Base-by-base conservation (phyloP, 1,140 invertebrate species). In the Eumeta japonica region DNA sequence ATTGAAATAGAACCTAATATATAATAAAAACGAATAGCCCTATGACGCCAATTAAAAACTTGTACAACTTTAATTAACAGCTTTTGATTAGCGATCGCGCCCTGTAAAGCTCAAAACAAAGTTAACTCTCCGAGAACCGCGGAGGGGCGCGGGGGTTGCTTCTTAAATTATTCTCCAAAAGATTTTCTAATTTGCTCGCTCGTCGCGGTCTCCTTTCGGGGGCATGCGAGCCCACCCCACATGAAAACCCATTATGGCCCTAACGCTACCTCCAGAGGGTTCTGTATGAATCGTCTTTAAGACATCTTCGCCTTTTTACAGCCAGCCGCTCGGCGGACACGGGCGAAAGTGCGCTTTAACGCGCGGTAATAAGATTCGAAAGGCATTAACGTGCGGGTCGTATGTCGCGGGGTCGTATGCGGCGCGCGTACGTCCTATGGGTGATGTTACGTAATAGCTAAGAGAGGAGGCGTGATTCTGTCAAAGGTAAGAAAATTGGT, bases 401-500 rank as follows among this genome's bases (percentile, higher is more conserved):
- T 47, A 45, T 50, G 50, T 50, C 58, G 44, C 29, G 43, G 36
- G 42, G 37, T 36, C 35, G 56, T 72, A 67, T 68, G 59, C 65
- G 39, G 35, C 38, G 39, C 58, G 63, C 62, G 63, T 63, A 34
- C 49, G 67, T 60, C 68, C 64, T 71, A 57, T 62, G 64, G 66
- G 68, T 63, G 60, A 71, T 71, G 66, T 73, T 68, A 63, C 56
- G 62, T 73, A 73, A 71, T 73, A 67, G 57, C 58, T 51, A 58
- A 45, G 53, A 48, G 55, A 59, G 55, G 35, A 41, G 46, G 45
- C 52, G 59, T 68, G 66, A 71, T 73, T 73, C 62, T 63, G 64
- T 71, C 66, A 73, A 73, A 73, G 68, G 66, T 73, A 71, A 67
- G 58, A 68, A 73, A 71, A 73, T 73, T 73, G 65, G 61, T 63